phyloP scores from a whole-genome alignment of 2,888 invertebrate genomes.

The Eumacrocentrus americanus region DNA sequence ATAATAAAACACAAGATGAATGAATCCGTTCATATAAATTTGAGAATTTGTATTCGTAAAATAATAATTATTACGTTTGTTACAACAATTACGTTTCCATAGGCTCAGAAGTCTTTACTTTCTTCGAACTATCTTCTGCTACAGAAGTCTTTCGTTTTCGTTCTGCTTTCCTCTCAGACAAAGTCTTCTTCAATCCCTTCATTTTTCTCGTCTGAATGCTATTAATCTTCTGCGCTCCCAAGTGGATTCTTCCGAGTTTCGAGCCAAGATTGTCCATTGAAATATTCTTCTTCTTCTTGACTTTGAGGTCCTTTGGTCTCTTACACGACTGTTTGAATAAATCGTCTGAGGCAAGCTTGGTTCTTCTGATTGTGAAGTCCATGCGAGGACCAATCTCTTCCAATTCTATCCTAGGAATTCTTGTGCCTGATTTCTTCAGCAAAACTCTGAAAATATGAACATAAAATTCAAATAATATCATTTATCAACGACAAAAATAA shows the following conservation, averaged over 20 bases:
- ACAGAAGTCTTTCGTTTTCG: slow-evolving; percentile 62
- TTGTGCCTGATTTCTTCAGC: slow-evolving; percentile 89
- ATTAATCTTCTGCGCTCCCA: slow-evolving; percentile 86
- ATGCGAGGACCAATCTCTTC: slow-evolving; percentile 93
- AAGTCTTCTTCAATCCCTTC: slow-evolving; percentile 82
- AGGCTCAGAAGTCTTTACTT: slow-evolving; percentile 35
- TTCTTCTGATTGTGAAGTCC: slow-evolving; percentile 84
- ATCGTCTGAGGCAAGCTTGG: slow-evolving; percentile 88
- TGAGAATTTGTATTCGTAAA: slow-evolving; percentile 13
- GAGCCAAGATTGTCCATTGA: slow-evolving; percentile 86
- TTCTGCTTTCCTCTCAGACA: slow-evolving; percentile 71
- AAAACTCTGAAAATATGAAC: slow-evolving; percentile 69
- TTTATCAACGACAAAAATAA: slow-evolving; percentile 3
- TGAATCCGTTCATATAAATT: neutral
- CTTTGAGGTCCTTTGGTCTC: slow-evolving; percentile 78
- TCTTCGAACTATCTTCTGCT: slow-evolving; percentile 45
- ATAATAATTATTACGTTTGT: slow-evolving; percentile 16
- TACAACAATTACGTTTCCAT: slow-evolving; percentile 21
- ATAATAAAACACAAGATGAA: slow-evolving; percentile 11
- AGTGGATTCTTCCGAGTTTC: slow-evolving; percentile 89
- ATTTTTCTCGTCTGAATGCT: slow-evolving; percentile 89
- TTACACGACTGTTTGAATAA: slow-evolving; percentile 83
- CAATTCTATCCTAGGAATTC: slow-evolving; percentile 88
- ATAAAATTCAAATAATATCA: slow-evolving; percentile 1
- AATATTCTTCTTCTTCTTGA: slow-evolving; percentile 89